Evolutionary conservation across 2,888 invertebrate genomes (phyloP).

Genomic region (Drosophila anomalata): DNA sequence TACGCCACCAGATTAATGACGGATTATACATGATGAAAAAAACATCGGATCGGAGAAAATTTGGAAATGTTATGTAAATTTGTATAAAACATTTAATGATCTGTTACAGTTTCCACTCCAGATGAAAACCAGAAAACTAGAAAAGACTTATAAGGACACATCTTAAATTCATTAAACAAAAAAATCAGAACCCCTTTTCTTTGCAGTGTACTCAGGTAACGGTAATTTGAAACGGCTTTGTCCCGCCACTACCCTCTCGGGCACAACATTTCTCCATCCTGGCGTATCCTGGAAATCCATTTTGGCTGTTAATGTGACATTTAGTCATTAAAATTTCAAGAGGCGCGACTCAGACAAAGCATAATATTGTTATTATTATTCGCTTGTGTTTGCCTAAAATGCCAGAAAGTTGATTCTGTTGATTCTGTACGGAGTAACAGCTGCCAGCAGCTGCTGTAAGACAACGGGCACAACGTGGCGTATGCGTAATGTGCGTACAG

Average conservation of each 20-base stretch:
- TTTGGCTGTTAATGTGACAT: conserved; percentile 68
- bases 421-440: conserved; percentile 36
- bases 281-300: conserved; percentile 46
- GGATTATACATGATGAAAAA: conserved; percentile 4
- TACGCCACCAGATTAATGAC: conserved; percentile 38
- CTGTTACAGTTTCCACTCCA: too few species aligned
- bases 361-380: conserved; percentile 70
- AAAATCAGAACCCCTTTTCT: neutral
- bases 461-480: conserved; percentile 38
- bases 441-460: conserved; percentile 53
- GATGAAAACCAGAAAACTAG: too few species aligned
- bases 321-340: conserved; percentile 70
- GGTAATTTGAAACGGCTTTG: neutral
- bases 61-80: neutral
- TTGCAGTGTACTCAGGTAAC: conserved; percentile 13
- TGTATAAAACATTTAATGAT: too few species aligned
- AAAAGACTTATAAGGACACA: neutral
- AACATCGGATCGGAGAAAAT: neutral
- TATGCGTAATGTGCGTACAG: conserved; percentile 54
- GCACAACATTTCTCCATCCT: conserved; percentile 23
- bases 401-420: conserved; percentile 22
- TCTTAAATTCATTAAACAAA: neutral
- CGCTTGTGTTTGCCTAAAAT: conserved; percentile 38
- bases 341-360: conserved; percentile 56
- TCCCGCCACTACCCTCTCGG: neutral